These are phyloP conservation scores for Rhyzopertha dominica DNA, from an alignment of 1,140 invertebrate genomes.

Conservation along the genomic window DNA sequence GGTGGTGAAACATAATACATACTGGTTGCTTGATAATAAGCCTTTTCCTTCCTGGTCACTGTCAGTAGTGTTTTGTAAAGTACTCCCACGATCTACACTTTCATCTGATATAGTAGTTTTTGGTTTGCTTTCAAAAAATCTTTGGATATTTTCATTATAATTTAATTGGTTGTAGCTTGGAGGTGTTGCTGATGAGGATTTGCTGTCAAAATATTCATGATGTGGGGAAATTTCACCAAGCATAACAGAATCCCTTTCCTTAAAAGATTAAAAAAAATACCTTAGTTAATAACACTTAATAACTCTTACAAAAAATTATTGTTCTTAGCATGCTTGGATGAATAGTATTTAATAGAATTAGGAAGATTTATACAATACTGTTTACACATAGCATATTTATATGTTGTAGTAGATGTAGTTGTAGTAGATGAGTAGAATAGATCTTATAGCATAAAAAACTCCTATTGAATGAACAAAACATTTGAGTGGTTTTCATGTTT, in stretches of 20 bases:
- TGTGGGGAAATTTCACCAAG: constrained; percentile 81
- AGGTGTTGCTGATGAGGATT: constrained; percentile 74
- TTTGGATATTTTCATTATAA: constrained; percentile 79
- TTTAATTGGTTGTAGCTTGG: constrained; percentile 82
- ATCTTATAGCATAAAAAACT: too few relatives aligned
- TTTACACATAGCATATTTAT: too few relatives aligned
- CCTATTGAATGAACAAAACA: not conserved
- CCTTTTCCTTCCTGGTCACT: constrained; percentile 37
- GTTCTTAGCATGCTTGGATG: too few relatives aligned
- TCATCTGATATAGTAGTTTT: constrained; percentile 53
- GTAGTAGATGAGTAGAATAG: too few relatives aligned
- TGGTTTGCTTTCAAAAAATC: constrained; percentile 80
- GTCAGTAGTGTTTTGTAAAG: constrained; percentile 28
- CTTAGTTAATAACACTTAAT: constrained; percentile 3
- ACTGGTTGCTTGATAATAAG: constrained; percentile 32
- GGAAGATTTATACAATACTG: too few relatives aligned
- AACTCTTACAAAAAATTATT: too few relatives aligned
- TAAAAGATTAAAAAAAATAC: constrained; percentile 43
- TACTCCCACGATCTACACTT: constrained; percentile 38
- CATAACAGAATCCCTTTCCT: constrained; percentile 77
- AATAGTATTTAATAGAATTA: too few relatives aligned
- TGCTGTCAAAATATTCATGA: constrained; percentile 74
- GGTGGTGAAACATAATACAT: too few relatives aligned
- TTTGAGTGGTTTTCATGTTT: constrained; percentile 6
- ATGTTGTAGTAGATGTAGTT: too few relatives aligned